phyloP scores from a whole-genome alignment of 2,113 vertebrate species.

The Sphyrna mokarran region DNA sequence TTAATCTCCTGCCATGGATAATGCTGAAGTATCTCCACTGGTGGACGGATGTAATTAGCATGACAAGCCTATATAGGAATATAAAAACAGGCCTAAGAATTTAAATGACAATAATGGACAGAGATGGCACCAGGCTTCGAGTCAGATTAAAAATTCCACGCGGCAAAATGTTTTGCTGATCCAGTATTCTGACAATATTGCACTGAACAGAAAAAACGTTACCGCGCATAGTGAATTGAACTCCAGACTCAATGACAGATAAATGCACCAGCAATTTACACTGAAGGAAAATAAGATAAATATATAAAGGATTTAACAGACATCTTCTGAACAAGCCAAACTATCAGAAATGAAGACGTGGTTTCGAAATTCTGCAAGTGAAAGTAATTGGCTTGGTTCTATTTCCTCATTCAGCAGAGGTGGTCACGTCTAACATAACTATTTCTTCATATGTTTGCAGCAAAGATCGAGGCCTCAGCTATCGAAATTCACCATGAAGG shows the following conservation, averaged over 20 bases:
- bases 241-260: too few relatives aligned
- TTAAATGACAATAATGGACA: too few relatives aligned
- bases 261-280: too few relatives aligned
- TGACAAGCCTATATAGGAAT: neutral
- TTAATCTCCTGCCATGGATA: too few relatives aligned
- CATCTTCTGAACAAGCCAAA: neutral
- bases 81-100: neutral
- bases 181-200: too few relatives aligned
- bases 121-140: too few relatives aligned
- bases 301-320: neutral
- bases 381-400: neutral
- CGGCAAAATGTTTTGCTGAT: too few relatives aligned
- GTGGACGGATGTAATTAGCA: neutral
- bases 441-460: too few relatives aligned
- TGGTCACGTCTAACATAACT: neutral
- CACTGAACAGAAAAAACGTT: too few relatives aligned
- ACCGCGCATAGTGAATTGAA: too few relatives aligned
- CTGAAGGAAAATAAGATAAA: neutral
- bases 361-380: neutral
- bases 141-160: too few relatives aligned
- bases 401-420: neutral
- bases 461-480: neutral
- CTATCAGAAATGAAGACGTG: neutral
- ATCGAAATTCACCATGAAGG: neutral
- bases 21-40: too few relatives aligned